Evolutionary conservation across 2,888 invertebrate genomes (phyloP), one percentile per base, ranked within the genome.

Genomic region (Cenopis cana): DNA sequence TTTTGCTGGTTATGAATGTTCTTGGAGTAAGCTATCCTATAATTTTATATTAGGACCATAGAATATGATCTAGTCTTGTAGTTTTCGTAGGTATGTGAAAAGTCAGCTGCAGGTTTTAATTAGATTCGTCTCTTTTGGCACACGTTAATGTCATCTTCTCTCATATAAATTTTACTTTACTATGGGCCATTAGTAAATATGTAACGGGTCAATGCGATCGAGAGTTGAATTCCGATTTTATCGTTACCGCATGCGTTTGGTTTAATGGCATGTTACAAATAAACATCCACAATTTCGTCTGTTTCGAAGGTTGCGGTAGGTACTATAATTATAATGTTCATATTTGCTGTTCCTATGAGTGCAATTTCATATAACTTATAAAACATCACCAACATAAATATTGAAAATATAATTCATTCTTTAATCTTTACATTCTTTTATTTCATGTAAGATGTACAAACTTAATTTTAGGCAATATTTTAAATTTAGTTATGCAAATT

Each of bases 91-190:
- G 33, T 33, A 33, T 20, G 57, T 29, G 29, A 64, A 64, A 54
- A 52, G 65, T 49, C 65, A 69, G 64, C 65, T 66, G 75, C 66
- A 64, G 73, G 66, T 77, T 82, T 80, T 82, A 81, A 83, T 83
- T 83, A 78, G 79, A 76, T 75, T 74, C 75, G 77, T 78, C 79
- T 80, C 78, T 77, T 79, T 84, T 84, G 82, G 83, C 81, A 82
- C 79, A 54, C 52, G 33, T 59, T 59, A 64, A 69, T 52, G 29
- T 56, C 56, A 17, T n/a, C 57, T 36, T 69, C n/a, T 56, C n/a
- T 57, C 50, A 24, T 24, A 41, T 52, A 69, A 6, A 50, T 60
- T 49, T 36, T 60, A 49, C 29, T 33, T 49, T 61, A 49, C 17
- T 49, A 18, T 18, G 18, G 14, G 6, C 8, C 14, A 29, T 49